phyloP scores from a whole-genome alignment of 1,140 invertebrate genomes.

The Drosophila novamexicana region DNA sequence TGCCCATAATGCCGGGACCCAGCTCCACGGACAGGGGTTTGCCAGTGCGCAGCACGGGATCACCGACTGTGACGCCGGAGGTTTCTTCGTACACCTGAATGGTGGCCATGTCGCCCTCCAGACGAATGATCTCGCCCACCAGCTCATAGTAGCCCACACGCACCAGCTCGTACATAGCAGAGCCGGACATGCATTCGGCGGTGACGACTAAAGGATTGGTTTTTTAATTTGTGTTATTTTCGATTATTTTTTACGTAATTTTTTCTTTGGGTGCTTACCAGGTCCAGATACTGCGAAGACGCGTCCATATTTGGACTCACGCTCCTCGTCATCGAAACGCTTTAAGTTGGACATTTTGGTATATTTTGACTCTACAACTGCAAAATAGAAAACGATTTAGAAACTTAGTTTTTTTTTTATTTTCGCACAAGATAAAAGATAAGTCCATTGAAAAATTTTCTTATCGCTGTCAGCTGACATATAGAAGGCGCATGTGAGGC shows the following conservation, averaged over 20 bases:
- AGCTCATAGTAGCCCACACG: constrained; percentile 98
- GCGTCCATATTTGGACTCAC: constrained; percentile 96
- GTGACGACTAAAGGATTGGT: constrained; percentile 92
- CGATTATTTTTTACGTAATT: not conserved
- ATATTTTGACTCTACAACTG: constrained; percentile 67
- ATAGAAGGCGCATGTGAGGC: constrained; percentile 16
- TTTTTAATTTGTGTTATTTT: not conserved
- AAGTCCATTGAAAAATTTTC: constrained; percentile 22
- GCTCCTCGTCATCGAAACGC: constrained; percentile 93
- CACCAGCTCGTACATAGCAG: constrained; percentile 99
- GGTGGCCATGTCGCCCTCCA: constrained; percentile 99
- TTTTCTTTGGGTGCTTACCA: constrained; percentile 87
- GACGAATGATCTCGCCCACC: constrained; percentile 99
- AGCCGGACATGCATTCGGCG: constrained; percentile 99
- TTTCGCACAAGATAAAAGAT: constrained; percentile 9
- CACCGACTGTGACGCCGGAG: constrained; percentile 99
- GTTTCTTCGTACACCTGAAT: constrained; percentile 99
- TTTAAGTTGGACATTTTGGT: constrained; percentile 87
- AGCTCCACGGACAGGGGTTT: constrained; percentile 98
- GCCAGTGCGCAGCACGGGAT: constrained; percentile 98
- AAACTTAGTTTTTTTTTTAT: constrained; percentile 5
- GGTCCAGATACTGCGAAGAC: constrained; percentile 98
- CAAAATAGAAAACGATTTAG: constrained; percentile 11
- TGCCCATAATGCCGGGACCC: constrained; percentile 99
- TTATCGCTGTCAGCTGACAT: constrained; percentile 52